Evolutionary conservation across 2,113 vertebrate genomes (phyloP).

Genomic region (Forbesichthys agassizii): DNA sequence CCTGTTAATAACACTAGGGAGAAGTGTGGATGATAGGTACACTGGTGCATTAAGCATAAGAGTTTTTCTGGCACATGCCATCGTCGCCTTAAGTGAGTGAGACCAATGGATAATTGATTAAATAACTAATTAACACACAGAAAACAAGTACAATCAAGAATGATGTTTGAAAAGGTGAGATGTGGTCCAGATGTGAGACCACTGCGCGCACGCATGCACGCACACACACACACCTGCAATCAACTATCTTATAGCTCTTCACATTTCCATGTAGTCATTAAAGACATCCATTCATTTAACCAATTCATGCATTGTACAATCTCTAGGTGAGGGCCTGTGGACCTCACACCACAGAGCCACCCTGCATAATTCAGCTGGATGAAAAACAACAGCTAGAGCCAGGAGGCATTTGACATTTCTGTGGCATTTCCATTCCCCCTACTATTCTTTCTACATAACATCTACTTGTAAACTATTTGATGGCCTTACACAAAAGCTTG

Average conservation of each 20-base stretch:
- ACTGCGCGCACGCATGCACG: no score
- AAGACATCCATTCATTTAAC: not conserved
- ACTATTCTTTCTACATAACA: conserved; percentile 66
- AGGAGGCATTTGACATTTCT: conserved; percentile 80
- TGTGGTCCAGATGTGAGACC: not conserved
- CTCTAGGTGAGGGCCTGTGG: no score
- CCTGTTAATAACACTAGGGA: conserved; percentile 58
- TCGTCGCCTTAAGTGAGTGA: conserved; percentile 61
- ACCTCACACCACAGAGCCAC: conserved; percentile 36
- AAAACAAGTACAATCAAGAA: conserved; percentile 73
- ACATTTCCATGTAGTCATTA: conserved; percentile 7
- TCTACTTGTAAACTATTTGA: conserved; percentile 73
- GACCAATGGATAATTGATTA: conserved; percentile 76
- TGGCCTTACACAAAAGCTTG: conserved; percentile 68
- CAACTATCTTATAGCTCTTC: not conserved
- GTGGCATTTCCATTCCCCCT: conserved; percentile 74
- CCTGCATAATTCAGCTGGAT: conserved; percentile 53
- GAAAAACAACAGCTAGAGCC: conserved; percentile 64
- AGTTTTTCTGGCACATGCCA: conserved; percentile 58
- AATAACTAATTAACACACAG: conserved; percentile 66
- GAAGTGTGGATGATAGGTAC: conserved; percentile 54
- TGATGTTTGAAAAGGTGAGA: conserved; percentile 22
- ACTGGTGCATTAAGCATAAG: conserved; percentile 66
- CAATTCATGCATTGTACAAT: not conserved
- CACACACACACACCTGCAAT: conserved; percentile 14